A percentile compares a stretch with the other conserved stretches of the same genome.
These are phyloP conservation scores for Torymus texanus DNA, from an alignment of 2,888 invertebrate species.

Conservation along the genomic window DNA sequence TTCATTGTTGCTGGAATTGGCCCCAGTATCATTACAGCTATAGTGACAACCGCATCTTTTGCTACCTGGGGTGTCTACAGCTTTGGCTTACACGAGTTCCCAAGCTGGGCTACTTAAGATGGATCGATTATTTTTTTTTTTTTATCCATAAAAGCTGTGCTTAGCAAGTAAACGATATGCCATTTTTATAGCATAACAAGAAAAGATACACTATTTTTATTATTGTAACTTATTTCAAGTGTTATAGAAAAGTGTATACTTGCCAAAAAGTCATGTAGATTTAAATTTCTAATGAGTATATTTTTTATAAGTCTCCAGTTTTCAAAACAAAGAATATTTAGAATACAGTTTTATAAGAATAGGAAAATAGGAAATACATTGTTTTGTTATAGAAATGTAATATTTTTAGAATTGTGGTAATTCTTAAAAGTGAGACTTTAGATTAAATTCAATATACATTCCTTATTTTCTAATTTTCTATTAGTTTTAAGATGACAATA, in stretches of 20 bases:
- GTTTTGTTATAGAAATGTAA: too few relatives aligned
- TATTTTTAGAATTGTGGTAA: too few relatives aligned
- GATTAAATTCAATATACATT: too few relatives aligned
- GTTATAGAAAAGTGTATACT: neutral
- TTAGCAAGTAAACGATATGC: constrained; percentile 16
- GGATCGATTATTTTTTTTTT: constrained; percentile 8
- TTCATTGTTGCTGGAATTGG: constrained; percentile 88
- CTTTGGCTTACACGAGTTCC: constrained; percentile 80
- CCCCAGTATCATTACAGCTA: constrained; percentile 85
- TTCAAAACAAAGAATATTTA: too few relatives aligned
- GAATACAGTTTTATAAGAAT: too few relatives aligned
- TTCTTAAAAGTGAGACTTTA: too few relatives aligned
- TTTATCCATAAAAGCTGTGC: constrained; percentile 6
- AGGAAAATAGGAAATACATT: too few relatives aligned
- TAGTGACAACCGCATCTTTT: constrained; percentile 83
- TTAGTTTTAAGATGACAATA: too few relatives aligned
- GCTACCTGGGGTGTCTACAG: constrained; percentile 85
- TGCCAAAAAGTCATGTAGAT: too few relatives aligned
- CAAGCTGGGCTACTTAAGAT: constrained; percentile 78
- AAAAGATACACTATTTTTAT: constrained; percentile 20
- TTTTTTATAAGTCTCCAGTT: too few relatives aligned
- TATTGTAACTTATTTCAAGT: constrained; percentile 18
- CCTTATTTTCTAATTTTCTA: neutral
- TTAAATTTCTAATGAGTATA: too few relatives aligned
- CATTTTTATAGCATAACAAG: constrained; percentile 24